Evolutionary conservation across 2,113 vertebrate genomes (phyloP).

Genomic region (Atrichornis clamosus): DNA sequence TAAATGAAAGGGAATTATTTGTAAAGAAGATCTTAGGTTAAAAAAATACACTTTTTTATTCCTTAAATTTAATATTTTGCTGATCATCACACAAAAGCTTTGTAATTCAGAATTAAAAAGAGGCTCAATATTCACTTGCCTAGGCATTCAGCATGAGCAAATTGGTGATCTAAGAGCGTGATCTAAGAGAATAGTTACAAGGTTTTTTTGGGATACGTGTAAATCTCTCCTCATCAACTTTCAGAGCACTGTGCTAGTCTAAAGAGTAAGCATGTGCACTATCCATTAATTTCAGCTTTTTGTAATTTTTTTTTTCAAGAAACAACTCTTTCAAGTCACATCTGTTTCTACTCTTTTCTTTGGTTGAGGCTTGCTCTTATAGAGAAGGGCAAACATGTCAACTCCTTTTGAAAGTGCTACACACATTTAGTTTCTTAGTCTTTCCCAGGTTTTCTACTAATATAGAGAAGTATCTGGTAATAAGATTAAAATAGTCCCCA

Average conservation of each 20-base stretch:
- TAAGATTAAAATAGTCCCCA: neutral
- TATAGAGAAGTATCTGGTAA: neutral
- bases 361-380: neutral
- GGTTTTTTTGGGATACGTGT: neutral
- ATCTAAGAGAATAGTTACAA: neutral
- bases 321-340: neutral
- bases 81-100: neutral
- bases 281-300: neutral
- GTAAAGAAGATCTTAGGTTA: neutral
- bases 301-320: neutral
- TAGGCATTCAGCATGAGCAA: neutral
- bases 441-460: neutral
- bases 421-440: neutral
- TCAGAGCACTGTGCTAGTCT: neutral
- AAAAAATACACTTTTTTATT: neutral
- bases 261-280: neutral
- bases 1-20: neutral
- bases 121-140: neutral
- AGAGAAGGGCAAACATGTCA: neutral
- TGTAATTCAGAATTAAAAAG: neutral
- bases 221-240: neutral
- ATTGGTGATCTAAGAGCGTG: neutral
- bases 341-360: neutral
- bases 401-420: neutral
- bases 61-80: neutral